Conservation (phyloP, 2,888 invertebrate genomes). For the Meghimatium bilineatum region DNA sequence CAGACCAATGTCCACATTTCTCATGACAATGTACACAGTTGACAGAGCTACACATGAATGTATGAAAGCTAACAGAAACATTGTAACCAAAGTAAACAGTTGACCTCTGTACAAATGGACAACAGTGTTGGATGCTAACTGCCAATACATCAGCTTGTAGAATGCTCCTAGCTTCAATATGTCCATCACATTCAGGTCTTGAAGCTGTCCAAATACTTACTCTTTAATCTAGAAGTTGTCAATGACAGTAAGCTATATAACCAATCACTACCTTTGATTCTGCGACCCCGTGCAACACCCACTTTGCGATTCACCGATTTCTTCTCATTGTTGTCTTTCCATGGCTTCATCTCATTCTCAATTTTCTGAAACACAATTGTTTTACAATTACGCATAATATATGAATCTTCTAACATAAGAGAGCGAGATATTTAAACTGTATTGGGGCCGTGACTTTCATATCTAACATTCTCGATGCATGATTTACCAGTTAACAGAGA, state of each 20-base stretch:
- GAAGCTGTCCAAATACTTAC: not conserved
- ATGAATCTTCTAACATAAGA: no score
- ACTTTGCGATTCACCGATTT: not conserved
- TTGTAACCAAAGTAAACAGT: not conserved
- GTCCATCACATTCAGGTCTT: not conserved
- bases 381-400: not conserved
- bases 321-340: conserved; percentile 6
- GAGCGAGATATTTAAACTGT: not conserved
- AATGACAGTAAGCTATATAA: not conserved
- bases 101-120: not conserved
- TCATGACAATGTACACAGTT: no score
- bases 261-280: conserved; percentile 41
- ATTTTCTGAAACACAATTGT: conserved; percentile 9
- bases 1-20: no score
- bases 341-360: conserved; percentile 22
- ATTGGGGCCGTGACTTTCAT: no score
- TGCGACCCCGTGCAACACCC: conserved; percentile 9
- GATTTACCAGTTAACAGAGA: no score
- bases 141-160: not conserved
- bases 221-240: not conserved
- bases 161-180: not conserved
- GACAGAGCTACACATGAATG: no score
- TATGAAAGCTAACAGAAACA: no score
- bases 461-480: no score
- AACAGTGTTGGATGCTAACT: not conserved